Base-by-base conservation (phyloP, 2,113 vertebrate species). In the Marcusenius ussheri region DNA sequence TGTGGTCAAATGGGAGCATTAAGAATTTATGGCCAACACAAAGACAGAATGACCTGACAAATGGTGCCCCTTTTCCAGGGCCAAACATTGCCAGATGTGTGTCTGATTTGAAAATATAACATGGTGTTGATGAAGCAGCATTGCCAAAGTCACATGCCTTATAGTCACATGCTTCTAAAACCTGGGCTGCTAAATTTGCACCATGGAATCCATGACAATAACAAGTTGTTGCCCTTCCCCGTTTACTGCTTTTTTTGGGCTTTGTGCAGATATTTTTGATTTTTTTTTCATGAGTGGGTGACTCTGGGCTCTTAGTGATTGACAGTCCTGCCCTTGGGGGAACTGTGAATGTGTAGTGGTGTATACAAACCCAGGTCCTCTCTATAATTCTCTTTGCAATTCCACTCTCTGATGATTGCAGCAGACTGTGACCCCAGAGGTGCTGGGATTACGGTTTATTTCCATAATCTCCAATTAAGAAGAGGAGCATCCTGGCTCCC, bases 391-490 rank as follows among this genome's bases (percentile, higher is more conserved):
- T 84, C 77, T 84, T 50, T 50, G 77, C 51, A 89, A 83, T 89
- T 84, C 13, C 62, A 19, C 83, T 58, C 83, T 90, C 56, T 87
- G 42, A 53, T 77, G 46, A 88, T 90, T 88, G 85, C 62, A 87
- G 89, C 58, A 83, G 56, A 66, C 50, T 84, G 53, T 24, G 53
- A 53, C n/a, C 89, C 53, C 45, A 31, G 42, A 77, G 46, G 89
- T 56, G 62, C 89, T 80, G 46, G 56, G 84, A 90, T 90, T 88
- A 88, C 27, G 85, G 31, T 46, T 88, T 39, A 90, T 90, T 90
- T 90, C 84, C 85, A 87, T 90, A 88, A 90, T 90, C 89, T 86
- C 85, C 84, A 77, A 88, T 80, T 88, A 88, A 87, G 27, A 31
- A 45, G 62, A 49, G 35, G 5, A 49, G 19, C 49, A 19, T 7